Evolutionary conservation across 2,797 vertebrate species (phyloP).

Genomic region (Lagodon rhomboides): DNA sequence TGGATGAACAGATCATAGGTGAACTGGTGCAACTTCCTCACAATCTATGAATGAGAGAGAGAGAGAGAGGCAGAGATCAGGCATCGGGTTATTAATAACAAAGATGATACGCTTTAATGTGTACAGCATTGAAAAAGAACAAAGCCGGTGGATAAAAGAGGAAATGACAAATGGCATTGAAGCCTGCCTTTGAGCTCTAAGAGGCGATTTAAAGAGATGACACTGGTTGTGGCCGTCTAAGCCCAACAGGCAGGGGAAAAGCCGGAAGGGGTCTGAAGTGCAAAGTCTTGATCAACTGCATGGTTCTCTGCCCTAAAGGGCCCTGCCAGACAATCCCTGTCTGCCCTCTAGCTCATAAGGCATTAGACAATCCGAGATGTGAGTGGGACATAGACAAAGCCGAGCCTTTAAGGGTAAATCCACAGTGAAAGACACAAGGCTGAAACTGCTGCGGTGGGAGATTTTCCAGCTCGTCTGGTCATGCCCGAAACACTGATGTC

Average conservation of each 20-base stretch:
- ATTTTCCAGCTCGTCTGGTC: constrained; percentile 24
- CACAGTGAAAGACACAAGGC: constrained; percentile 48
- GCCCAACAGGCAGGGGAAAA: constrained; percentile 44
- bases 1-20: constrained; percentile 95
- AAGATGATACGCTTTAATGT: not conserved
- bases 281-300: constrained; percentile 53
- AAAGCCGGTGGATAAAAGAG: constrained; percentile 24
- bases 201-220: constrained; percentile 52
- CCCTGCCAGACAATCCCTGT: constrained; percentile 53
- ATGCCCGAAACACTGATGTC: constrained; percentile 19
- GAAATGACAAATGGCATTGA: constrained; percentile 33
- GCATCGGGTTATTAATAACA: constrained; percentile 8
- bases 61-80: not conserved
- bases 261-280: constrained; percentile 29
- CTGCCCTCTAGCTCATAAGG: constrained; percentile 57
- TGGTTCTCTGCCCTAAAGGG: constrained; percentile 52
- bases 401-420: constrained; percentile 61
- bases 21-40: constrained; percentile 95
- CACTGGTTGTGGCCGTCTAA: constrained; percentile 46
- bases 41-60: constrained; percentile 83
- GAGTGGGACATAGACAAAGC: constrained; percentile 52
- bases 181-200: constrained; percentile 30
- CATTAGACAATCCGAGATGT: constrained; percentile 53
- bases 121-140: not conserved
- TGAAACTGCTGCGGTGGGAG: constrained; percentile 43